These are phyloP conservation scores for Coelopa frigida DNA, from an alignment of 1,140 invertebrate genomes.

Conservation along the genomic window DNA sequence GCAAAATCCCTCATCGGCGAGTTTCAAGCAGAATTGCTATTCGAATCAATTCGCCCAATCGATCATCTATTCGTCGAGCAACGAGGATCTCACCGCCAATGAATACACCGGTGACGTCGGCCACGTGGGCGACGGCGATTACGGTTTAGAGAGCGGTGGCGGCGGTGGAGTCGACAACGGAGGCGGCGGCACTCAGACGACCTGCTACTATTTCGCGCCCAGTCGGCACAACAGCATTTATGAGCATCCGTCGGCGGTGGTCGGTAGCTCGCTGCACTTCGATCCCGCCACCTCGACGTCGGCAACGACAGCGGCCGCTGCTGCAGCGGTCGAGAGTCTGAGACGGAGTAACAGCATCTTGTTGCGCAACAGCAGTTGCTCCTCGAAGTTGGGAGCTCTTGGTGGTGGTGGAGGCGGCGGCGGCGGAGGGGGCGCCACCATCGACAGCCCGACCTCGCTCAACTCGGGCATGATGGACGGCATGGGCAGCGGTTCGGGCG, in stretches of 20 bases:
- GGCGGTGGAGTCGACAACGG: constrained; percentile 3
- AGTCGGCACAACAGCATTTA: constrained; percentile 43
- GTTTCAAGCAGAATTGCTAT: constrained; percentile 40
- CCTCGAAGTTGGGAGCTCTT: constrained; percentile 35
- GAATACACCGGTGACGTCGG: constrained; percentile 16
- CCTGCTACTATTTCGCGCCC: constrained; percentile 39
- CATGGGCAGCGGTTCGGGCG: constrained; percentile 27
- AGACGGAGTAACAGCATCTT: constrained; percentile 39
- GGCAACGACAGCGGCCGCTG: constrained; percentile 34
- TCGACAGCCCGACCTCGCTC: constrained; percentile 31
- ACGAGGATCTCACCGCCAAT: constrained; percentile 27
- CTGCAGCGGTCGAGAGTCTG: constrained; percentile 36
- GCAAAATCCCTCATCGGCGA: constrained; percentile 8
- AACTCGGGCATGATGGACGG: constrained; percentile 40
- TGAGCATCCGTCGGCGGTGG: constrained; percentile 41
- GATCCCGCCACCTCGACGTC: constrained; percentile 26
- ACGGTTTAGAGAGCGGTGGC: constrained; percentile 6
- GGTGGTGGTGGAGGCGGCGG: constrained; percentile 26
- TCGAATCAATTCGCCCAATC: constrained; percentile 42
- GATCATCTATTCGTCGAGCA: constrained; percentile 40
- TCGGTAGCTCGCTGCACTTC: constrained; percentile 38
- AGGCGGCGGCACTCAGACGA: constrained; percentile 22
- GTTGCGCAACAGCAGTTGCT: constrained; percentile 38
- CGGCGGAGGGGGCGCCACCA: constrained; percentile 19
- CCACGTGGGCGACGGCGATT: constrained; percentile 13